These are phyloP conservation scores for Drosophila micromelanica DNA, from an alignment of 1,140 invertebrate species.

Conservation along the genomic window DNA sequence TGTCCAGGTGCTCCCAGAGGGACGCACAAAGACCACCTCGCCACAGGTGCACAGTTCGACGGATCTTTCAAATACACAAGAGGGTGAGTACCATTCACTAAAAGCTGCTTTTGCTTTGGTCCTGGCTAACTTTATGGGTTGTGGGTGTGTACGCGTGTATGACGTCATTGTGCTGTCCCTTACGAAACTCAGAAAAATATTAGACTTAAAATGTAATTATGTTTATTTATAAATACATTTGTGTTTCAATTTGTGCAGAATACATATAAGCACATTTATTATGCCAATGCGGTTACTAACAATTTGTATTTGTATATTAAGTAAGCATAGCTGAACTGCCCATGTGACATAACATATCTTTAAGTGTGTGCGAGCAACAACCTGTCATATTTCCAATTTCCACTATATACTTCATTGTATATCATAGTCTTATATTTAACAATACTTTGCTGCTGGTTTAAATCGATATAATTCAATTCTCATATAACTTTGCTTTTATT, in stretches of 20 bases:
- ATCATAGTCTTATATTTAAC: conserved; percentile 23
- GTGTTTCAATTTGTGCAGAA: no score
- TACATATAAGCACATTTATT: no score
- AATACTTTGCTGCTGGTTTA: conserved; percentile 36
- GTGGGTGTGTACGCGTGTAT: conserved; percentile 5
- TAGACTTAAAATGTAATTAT: no score
- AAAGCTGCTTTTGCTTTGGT: conserved; percentile 8
- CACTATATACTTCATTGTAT: conserved; percentile 1
- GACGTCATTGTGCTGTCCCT: no score
- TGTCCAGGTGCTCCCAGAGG: conserved; percentile 88
- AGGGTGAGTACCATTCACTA: conserved; percentile 68
- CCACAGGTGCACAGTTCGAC: conserved; percentile 88
- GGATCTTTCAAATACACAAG: conserved; percentile 84
- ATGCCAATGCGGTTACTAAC: no score
- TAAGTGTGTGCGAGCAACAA: conserved; percentile 3
- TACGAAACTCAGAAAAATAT: no score
- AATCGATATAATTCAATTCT: conserved; percentile 61
- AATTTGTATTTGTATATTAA: no score
- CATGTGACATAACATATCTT: not conserved
- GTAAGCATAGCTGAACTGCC: no score
- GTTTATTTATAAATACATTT: no score
- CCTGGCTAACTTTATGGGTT: conserved; percentile 8
- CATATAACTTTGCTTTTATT: conserved; percentile 83
- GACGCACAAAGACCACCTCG: conserved; percentile 85
- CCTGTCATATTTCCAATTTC: not conserved